Evolutionary conservation across 2,113 vertebrate species (phyloP).

Genomic region (Camelus bactrianus): DNA sequence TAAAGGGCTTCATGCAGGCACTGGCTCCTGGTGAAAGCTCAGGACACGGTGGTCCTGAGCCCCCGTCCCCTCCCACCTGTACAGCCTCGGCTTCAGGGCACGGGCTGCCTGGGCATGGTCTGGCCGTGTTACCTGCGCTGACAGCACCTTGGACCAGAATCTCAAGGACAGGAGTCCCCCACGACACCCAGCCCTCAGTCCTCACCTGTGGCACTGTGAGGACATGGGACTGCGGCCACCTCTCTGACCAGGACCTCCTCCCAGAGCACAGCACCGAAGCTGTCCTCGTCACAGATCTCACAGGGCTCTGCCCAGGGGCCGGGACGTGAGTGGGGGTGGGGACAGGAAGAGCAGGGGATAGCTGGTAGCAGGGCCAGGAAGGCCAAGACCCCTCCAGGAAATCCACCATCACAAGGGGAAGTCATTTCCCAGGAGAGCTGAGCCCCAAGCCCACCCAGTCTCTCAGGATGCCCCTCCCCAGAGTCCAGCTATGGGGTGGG

Average conservation of each 20-base stretch:
- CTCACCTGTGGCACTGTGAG: conserved; percentile 97
- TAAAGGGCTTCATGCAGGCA: neutral
- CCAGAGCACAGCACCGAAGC: conserved; percentile 93
- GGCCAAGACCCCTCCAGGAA: fast-evolving
- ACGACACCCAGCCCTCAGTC: fast-evolving
- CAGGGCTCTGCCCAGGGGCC: conserved; percentile 91
- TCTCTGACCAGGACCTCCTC: conserved; percentile 96
- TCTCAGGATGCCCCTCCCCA: fast-evolving
- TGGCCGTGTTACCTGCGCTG: fast-evolving
- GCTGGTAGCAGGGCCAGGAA: neutral
- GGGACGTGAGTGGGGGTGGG: fast-evolving
- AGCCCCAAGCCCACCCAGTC: fast-evolving
- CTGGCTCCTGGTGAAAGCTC: neutral
- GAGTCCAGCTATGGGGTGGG: neutral
- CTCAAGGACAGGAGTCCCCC: neutral
- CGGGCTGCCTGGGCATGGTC: neutral
- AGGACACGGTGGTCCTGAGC: neutral
- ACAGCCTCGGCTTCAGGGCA: no score
- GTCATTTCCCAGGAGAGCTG: neutral
- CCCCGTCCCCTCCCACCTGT: no score
- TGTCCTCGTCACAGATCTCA: conserved; percentile 97
- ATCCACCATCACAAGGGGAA: fast-evolving
- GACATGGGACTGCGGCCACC: conserved; percentile 95
- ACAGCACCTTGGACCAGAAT: neutral
- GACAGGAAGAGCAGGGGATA: neutral